These are phyloP conservation scores for Heliconius ismenius DNA, from an alignment of 2,888 invertebrate species.

Conservation along the genomic window DNA sequence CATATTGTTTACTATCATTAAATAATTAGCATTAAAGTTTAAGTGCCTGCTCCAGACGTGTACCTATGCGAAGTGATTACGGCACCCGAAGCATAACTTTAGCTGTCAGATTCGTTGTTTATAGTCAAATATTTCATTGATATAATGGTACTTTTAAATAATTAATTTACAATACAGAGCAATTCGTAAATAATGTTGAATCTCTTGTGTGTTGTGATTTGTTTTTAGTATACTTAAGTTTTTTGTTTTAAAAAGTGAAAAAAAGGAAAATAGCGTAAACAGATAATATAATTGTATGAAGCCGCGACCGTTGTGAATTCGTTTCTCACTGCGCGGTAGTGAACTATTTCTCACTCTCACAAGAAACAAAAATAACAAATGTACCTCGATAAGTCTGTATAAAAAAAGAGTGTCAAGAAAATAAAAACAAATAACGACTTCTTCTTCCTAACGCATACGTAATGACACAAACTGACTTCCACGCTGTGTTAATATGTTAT, in stretches of 20 bases:
- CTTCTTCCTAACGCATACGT: no score
- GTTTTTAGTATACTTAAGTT: background rate
- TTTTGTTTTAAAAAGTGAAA: background rate
- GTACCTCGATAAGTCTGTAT: no score
- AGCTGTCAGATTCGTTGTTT: slow-evolving; percentile 24
- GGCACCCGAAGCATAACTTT: slow-evolving; percentile 4
- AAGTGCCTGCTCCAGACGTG: background rate
- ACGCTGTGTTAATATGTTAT: no score
- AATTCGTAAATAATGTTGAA: background rate
- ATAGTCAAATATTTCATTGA: slow-evolving; percentile 18
- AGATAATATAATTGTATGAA: no score
- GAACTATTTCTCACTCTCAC: no score
- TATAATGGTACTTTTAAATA: slow-evolving; percentile 18
- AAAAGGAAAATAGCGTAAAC: background rate
- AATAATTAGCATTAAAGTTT: slow-evolving; percentile 16
- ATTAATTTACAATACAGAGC: slow-evolving; percentile 1
- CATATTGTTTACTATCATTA: slow-evolving; percentile 1
- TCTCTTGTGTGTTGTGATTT: background rate
- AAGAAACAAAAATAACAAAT: no score
- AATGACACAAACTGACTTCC: no score
- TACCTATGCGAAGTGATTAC: slow-evolving; percentile 8
- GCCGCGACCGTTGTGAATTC: no score
- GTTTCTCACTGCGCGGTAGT: background rate
- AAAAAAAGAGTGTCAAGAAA: no score
- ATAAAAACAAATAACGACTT: no score